phyloP scores from a whole-genome alignment of 2,888 invertebrate species.

The Mesochorus sp. region DNA sequence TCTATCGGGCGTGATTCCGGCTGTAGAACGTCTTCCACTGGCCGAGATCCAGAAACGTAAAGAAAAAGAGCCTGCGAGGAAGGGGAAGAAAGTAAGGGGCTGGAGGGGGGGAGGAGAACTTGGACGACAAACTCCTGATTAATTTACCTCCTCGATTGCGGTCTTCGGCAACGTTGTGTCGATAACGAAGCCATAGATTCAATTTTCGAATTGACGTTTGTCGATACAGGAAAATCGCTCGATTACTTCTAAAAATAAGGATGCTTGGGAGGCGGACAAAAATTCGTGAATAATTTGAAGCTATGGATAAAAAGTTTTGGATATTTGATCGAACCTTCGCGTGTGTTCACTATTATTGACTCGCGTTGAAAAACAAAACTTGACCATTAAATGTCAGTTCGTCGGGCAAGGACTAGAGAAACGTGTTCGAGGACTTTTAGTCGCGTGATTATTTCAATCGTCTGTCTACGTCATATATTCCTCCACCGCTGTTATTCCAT shows the following conservation, averaged over 20 bases:
- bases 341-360: too few relatives aligned
- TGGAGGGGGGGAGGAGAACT: not conserved
- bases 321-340: too few relatives aligned
- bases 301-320: too few relatives aligned
- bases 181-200: slow-evolving; percentile 44
- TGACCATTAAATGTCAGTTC: too few relatives aligned
- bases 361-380: too few relatives aligned
- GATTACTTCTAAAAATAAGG: not conserved
- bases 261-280: too few relatives aligned
- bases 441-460: too few relatives aligned
- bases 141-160: slow-evolving; percentile 46
- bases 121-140: slow-evolving; percentile 39
- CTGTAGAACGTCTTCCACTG: slow-evolving; percentile 12
- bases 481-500: too few relatives aligned
- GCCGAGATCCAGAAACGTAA: slow-evolving; percentile 45
- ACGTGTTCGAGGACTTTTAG: too few relatives aligned
- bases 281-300: too few relatives aligned
- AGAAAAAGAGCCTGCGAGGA: not conserved
- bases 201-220: slow-evolving; percentile 17
- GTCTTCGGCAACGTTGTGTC: slow-evolving; percentile 12
- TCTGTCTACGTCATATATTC: too few relatives aligned
- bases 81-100: not conserved
- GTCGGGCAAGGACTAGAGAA: too few relatives aligned
- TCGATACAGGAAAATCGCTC: not conserved
- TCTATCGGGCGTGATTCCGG: slow-evolving; percentile 6